Percentiles rank a stretch among this genome's conserved stretches.
Evolutionary conservation across 1,140 invertebrate species (phyloP).

Genomic region (Adoxophyes honmai): DNA sequence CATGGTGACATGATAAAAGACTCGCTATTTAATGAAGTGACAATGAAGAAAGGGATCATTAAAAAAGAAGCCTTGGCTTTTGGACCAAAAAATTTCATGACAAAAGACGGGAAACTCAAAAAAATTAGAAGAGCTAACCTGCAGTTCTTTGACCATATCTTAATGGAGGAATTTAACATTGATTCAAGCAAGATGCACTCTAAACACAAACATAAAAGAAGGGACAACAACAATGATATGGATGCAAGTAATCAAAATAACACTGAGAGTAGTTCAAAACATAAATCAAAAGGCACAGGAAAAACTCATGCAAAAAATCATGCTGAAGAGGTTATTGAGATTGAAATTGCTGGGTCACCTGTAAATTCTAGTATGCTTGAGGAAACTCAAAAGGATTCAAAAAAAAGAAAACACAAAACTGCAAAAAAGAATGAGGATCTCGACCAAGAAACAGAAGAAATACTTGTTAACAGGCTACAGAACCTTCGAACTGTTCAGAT

Average conservation of each 20-base stretch:
- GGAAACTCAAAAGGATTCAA: not conserved
- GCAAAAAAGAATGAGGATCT: not conserved
- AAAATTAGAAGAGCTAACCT: slow-evolving; percentile 44
- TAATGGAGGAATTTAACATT: slow-evolving; percentile 61
- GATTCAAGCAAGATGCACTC: slow-evolving; percentile 23
- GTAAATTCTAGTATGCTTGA: not conserved
- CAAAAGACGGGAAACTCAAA: slow-evolving; percentile 43
- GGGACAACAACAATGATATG: slow-evolving; percentile 36
- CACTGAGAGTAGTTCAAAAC: slow-evolving; percentile 10
- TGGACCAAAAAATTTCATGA: slow-evolving; percentile 23
- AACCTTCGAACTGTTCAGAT: slow-evolving; percentile 15
- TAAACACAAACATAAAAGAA: slow-evolving; percentile 11
- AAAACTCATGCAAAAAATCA: slow-evolving; percentile 17
- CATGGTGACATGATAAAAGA: slow-evolving; percentile 40
- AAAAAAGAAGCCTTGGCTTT: slow-evolving; percentile 7
- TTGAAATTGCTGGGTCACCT: not conserved
- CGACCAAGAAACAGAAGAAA: not conserved
- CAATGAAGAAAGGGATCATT: slow-evolving; percentile 22
- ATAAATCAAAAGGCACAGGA: slow-evolving; percentile 1
- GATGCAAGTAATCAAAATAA: slow-evolving; percentile 32
- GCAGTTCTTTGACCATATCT: slow-evolving; percentile 45
- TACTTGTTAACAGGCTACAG: not conserved
- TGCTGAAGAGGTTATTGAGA: slow-evolving; percentile 12
- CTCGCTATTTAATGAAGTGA: slow-evolving; percentile 32
- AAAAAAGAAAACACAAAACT: not conserved